Conservation (phyloP, 1,140 invertebrate species). For the Periplaneta americana region DNA sequence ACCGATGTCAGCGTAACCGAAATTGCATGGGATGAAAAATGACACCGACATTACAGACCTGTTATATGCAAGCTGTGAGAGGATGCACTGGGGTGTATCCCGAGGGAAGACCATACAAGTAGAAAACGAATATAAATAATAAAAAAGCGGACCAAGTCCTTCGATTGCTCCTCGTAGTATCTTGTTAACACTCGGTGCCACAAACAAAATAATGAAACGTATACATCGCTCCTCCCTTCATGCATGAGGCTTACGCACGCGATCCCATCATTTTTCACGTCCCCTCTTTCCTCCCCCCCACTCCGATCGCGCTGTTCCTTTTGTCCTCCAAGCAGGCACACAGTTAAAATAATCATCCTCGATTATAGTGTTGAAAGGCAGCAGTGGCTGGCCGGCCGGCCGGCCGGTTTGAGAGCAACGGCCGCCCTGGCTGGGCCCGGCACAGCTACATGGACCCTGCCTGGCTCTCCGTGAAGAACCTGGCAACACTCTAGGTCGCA, state of each 20-base stretch:
- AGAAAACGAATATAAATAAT: too few species aligned
- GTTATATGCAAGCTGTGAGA: too few species aligned
- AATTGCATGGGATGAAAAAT: neutral
- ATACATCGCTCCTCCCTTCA: neutral
- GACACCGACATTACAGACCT: neutral
- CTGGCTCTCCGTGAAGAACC: neutral
- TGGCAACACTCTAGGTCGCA: neutral
- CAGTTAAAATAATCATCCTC: slow-evolving; percentile 13
- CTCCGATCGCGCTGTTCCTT: neutral
- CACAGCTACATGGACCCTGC: neutral
- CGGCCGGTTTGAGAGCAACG: neutral
- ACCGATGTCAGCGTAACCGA: neutral
- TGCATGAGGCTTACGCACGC: slow-evolving; percentile 3
- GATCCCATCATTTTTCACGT: slow-evolving; percentile 9
- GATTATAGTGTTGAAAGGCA: slow-evolving; percentile 12
- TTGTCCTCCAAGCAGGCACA: neutral
- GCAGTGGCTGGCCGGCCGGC: neutral
- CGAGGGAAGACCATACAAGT: neutral
- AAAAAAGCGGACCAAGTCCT: neutral
- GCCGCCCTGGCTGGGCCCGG: neutral
- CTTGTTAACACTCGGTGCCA: neutral
- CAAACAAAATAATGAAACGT: neutral
- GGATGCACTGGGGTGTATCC: neutral
- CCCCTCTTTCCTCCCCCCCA: neutral
- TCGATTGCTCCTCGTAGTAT: neutral